Percentiles rank a stretch among this genome's conserved stretches.
phyloP scores from a whole-genome alignment of 2,113 vertebrate species.

The Protobothrops mucrosquamatus region DNA sequence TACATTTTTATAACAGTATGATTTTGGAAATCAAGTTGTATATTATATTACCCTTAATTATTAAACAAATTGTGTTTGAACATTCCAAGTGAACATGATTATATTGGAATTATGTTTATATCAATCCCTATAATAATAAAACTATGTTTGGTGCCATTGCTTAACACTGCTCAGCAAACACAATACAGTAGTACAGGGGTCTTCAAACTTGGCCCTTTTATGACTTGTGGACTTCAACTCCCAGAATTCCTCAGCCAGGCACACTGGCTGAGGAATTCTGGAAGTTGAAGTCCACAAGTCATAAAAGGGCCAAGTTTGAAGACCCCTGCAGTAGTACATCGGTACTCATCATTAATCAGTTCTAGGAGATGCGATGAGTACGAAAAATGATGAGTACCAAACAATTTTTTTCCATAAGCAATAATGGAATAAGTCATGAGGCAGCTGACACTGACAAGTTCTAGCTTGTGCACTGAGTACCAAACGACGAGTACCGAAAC shows the following conservation, averaged over 20 bases:
- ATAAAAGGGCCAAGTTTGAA: no score
- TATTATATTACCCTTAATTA: neutral
- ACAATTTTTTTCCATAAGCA: neutral
- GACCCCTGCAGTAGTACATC: no score
- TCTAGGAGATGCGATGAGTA: neutral
- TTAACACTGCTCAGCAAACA: neutral
- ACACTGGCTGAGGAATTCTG: no score
- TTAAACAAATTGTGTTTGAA: neutral
- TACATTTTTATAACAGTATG: neutral
- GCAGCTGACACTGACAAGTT: neutral
- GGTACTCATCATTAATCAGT: neutral
- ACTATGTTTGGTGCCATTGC: neutral
- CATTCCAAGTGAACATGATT: neutral
- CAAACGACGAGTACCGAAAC: neutral
- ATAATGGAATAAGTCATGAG: neutral
- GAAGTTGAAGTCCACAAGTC: no score
- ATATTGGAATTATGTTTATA: accelerated
- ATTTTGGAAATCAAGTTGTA: neutral
- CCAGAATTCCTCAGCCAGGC: no score
- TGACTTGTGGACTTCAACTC: no score
- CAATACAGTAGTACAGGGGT: neutral
- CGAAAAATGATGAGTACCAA: neutral
- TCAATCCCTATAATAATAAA: no score
- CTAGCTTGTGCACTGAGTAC: neutral
- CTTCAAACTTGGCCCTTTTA: no score